Evolutionary conservation across 2,888 invertebrate species (phyloP), one percentile per base, ranked within the genome.

Genomic region (Amphipoea lucens): DNA sequence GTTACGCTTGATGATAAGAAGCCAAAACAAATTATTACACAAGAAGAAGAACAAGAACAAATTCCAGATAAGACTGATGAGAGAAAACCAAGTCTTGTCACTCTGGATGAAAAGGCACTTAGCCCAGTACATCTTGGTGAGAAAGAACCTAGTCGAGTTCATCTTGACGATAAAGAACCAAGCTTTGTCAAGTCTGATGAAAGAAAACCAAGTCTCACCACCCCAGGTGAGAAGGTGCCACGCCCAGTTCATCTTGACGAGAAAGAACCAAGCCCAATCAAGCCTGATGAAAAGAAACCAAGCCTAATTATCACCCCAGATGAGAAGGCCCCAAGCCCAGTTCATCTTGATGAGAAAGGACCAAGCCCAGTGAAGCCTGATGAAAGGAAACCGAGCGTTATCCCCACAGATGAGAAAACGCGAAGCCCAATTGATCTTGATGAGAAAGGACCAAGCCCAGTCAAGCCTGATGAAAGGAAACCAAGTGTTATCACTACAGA

Each of bases 1-100:
- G 60, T 78, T 23, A 62, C 68, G 20, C 78, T 78, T 36, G 23
- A 51, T 9, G 79, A 78, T 42, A 51, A 42, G 4, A 78, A 79
- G 12, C 78, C 78, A 17, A 48, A 62, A 60, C 36, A 5, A 77
- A 54, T 45, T 0, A 23, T 12, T 1, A 17, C 29, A 9, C 11
- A 29, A 54, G 14, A 40, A 36, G 20, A 14, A 42, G 74, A 82
- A 0, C 66, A 79, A 12, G 62, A 54, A 4, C 42, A 62, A 9
- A 67, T 36, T 29, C 29, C 70, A 12, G 63, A 29, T 0, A n/a
- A 48, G 4, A 17, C 6, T n/a, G n/a, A 74, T 70, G 29, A 29
- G 0, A 36, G 23, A 6, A 51, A 51, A 0, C 11, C 9, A 11
- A 57, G 57, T n/a, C 57, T 57, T n/a, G 11, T 57, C 57, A 57